Evolutionary conservation across 2,888 invertebrate genomes (phyloP), one percentile per base, ranked within the genome.

Genomic region (Seira ritae): DNA sequence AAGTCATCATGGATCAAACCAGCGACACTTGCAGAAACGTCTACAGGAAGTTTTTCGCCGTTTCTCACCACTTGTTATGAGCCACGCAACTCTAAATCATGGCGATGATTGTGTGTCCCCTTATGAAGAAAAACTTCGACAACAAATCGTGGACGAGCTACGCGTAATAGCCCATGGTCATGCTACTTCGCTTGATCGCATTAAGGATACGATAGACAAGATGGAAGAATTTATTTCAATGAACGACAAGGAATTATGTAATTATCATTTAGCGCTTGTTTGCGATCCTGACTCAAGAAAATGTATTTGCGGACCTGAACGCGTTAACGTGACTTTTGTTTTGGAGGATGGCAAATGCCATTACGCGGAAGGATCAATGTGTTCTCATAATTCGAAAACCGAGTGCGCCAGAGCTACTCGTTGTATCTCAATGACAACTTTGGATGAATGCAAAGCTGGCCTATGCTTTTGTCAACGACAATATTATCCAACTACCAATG

Each of bases 191-290:
- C 24, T 77, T 4, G 69, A 71, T 24, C 62, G 23, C 8, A 60
- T 77, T n/a, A 82, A 77, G 24, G 82, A 73, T 23, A 68, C 77
- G 19, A 82, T 82, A 15, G 55, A 69, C 15, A 82, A 82, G 60
- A 82, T 82, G 82, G 82, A 82, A 50, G 65, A 82, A 67, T 82
- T 82, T 65, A 82, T 82, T 12, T 82, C 82, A 42, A 82, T 82
- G 77, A 82, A 82, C 73, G 82, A 77, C 50, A 82, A 82, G 19
- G 82, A 82, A 42, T 22, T 82, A 62, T 82, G 82, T 50, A 82
- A 82, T 66, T 82, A 82, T 62, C 55, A 68, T 17, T 46, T 77
- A 4, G 71, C 77, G 12, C 77, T 82, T 0, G 17, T 82, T 3
- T 82, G 82, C 65, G 82, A 82, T 66, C 77, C 20, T 0, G 82